phyloP scores from a whole-genome alignment of 2,113 vertebrate genomes.

The Phaethon lepturus region DNA sequence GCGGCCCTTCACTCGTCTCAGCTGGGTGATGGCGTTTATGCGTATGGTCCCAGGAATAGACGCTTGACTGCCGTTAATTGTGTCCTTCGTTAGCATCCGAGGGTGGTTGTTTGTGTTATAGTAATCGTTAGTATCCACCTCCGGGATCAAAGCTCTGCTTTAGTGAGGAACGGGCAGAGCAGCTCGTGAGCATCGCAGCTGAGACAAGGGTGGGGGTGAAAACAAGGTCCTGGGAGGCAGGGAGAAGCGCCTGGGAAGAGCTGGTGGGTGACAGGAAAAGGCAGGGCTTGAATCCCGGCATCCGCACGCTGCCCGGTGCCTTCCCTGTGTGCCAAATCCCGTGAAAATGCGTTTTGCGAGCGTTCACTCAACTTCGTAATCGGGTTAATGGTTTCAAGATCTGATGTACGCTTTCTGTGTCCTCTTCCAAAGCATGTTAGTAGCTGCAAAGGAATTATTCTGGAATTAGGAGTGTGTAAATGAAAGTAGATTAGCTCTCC shows the following conservation, averaged over 20 bases:
- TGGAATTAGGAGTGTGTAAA: neutral
- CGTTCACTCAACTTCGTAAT: neutral
- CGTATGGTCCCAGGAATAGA: neutral
- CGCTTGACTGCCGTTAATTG: neutral
- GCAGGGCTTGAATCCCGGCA: fast-evolving
- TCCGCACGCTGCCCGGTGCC: fast-evolving
- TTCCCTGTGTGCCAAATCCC: neutral
- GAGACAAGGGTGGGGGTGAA: neutral
- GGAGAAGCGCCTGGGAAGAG: neutral
- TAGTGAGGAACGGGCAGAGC: neutral
- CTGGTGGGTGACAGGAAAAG: neutral
- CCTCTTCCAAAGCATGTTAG: neutral
- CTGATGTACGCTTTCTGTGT: neutral
- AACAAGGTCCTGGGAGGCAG: fast-evolving
- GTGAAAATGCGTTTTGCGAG: neutral
- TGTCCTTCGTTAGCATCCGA: neutral
- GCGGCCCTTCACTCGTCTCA: fast-evolving
- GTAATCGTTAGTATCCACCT: neutral
- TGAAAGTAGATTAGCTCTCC: neutral
- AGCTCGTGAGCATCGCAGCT: fast-evolving
- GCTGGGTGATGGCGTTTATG: neutral
- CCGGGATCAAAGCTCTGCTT: neutral
- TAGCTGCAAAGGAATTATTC: neutral
- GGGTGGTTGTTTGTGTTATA: neutral
- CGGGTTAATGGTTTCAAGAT: neutral